These are phyloP conservation scores for Capromys pilorides DNA, from an alignment of 2,797 vertebrate species.

Conservation along the genomic window DNA sequence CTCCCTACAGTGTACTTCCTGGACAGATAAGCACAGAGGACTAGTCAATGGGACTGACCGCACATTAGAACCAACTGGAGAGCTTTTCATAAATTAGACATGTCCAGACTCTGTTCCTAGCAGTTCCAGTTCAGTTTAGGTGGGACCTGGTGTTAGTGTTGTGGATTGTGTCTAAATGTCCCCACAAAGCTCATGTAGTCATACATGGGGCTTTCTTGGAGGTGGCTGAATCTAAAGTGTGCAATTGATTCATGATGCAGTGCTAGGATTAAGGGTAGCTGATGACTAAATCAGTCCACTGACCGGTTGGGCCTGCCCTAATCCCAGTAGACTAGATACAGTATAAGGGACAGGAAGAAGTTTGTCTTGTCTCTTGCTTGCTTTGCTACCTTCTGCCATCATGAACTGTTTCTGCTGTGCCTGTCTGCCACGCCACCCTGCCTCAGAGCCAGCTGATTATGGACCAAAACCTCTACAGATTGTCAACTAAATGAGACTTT, in stretches of 20 bases:
- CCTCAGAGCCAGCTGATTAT: not conserved
- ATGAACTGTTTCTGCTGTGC: not conserved
- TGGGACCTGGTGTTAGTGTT: not conserved
- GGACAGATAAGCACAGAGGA: not conserved
- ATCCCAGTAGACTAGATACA: not conserved
- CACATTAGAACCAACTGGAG: not conserved
- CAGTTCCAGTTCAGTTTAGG: not conserved
- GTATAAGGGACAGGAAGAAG: not conserved
- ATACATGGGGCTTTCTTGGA: not conserved
- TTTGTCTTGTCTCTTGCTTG: not conserved
- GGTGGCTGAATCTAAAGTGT: not conserved
- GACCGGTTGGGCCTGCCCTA: not conserved
- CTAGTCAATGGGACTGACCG: not conserved
- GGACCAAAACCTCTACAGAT: not conserved
- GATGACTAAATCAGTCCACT: not conserved
- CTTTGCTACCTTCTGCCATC: not conserved
- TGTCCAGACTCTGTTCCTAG: constrained; percentile 10
- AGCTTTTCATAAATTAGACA: not conserved
- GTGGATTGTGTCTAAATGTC: not conserved
- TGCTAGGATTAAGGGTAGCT: not conserved
- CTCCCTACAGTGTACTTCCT: not conserved
- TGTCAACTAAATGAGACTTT: not conserved
- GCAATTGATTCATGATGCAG: not conserved
- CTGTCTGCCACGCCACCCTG: not conserved
- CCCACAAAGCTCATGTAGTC: not conserved